These are phyloP conservation scores for Elaphurus davidianus DNA, from an alignment of 2,113 vertebrate species.

Conservation along the genomic window DNA sequence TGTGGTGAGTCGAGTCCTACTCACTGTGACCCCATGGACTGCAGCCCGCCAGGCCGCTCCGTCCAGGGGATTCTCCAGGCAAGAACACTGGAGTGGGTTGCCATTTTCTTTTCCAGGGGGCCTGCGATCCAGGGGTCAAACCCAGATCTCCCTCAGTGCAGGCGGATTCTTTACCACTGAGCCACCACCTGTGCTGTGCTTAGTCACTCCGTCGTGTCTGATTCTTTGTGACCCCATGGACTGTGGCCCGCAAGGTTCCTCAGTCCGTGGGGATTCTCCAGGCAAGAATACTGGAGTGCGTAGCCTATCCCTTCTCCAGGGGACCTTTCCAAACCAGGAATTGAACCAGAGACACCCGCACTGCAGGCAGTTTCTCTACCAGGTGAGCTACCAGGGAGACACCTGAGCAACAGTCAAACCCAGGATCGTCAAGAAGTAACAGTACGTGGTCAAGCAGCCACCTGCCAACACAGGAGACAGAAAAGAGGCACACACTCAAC, in stretches of 20 bases:
- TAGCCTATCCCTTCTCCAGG: neutral
- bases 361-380: neutral
- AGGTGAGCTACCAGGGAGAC: neutral
- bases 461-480: neutral
- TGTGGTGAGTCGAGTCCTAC: neutral
- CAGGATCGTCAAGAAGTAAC: neutral
- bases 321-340: neutral
- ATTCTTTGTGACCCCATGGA: neutral
- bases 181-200: neutral
- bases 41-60: neutral
- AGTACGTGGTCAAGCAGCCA: neutral
- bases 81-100: neutral
- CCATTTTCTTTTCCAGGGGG: neutral
- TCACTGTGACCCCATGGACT: neutral
- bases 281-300: neutral
- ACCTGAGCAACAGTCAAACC: neutral
- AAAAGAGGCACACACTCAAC: neutral
- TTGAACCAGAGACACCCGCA: neutral
- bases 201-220: neutral
- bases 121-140: neutral
- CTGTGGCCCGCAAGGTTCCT: neutral
- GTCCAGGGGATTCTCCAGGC: neutral
- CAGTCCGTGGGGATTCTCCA: neutral
- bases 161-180: neutral
- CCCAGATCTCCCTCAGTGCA: neutral